A percentile compares a stretch with the other conserved stretches of the same genome.
Conservation (phyloP, 2,797 vertebrate genomes). For the Cirrhinus molitorella region DNA sequence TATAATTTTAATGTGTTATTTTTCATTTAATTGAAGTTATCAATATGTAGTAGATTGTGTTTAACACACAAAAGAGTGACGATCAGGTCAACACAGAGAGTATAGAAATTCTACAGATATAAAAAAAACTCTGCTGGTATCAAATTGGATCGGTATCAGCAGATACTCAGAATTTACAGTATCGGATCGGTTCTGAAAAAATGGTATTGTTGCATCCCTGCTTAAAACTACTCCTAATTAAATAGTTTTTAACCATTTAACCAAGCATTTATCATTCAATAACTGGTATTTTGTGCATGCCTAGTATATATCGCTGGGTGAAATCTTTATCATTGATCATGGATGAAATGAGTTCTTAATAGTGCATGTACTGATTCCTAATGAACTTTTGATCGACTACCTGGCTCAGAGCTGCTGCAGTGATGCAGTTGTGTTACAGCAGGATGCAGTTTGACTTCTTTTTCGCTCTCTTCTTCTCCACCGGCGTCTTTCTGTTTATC, state of each 20-base stretch:
- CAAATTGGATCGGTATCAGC: no score
- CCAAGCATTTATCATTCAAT: not conserved
- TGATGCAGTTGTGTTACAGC: conserved; percentile 84
- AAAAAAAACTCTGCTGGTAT: no score
- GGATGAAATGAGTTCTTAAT: not conserved
- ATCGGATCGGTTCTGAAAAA: no score
- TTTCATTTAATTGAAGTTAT: no score
- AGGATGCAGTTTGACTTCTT: conserved; percentile 95
- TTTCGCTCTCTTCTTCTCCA: conserved; percentile 99
- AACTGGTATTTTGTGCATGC: not conserved
- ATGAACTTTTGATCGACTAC: conserved; percentile 73
- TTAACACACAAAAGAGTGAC: no score
- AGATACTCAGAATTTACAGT: no score
- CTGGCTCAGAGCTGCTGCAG: conserved; percentile 93
- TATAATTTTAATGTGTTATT: no score
- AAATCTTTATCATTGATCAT: conserved; percentile 8
- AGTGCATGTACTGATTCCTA: not conserved
- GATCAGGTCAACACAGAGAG: no score
- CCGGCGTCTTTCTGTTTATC: conserved; percentile 99
- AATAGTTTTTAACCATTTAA: not conserved
- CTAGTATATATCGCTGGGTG: not conserved
- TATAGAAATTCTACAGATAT: no score
- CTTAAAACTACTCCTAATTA: no score
- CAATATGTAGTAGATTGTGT: no score
- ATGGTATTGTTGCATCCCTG: no score